These are phyloP conservation scores for Dusona sp. DNA, from an alignment of 2,888 invertebrate genomes.

Conservation along the genomic window DNA sequence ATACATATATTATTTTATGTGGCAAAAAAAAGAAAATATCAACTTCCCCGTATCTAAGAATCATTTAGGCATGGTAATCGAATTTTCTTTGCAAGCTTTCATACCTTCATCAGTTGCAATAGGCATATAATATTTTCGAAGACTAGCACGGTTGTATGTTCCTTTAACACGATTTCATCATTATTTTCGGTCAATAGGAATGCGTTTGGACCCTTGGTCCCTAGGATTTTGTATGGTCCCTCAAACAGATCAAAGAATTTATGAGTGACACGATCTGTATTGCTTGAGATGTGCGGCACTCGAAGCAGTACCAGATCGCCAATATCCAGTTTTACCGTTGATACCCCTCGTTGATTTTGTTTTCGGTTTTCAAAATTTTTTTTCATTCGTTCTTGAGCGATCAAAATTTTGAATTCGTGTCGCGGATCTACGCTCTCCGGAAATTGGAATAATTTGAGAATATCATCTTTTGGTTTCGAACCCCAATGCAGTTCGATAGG, in stretches of 20 bases:
- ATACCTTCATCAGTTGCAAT: background rate
- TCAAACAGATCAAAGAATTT: constrained; percentile 8
- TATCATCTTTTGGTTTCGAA: constrained; percentile 1
- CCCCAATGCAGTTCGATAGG: constrained; percentile 50
- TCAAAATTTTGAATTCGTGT: background rate
- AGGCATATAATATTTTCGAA: background rate
- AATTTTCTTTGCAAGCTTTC: no score
- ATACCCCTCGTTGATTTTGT: background rate
- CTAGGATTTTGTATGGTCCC: constrained; percentile 3
- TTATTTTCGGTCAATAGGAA: background rate
- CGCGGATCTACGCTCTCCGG: background rate
- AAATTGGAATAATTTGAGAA: constrained; percentile 34
- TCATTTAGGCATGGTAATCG: no score
- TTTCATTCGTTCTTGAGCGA: background rate
- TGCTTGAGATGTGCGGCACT: background rate
- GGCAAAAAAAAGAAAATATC: no score
- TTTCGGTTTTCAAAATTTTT: background rate
- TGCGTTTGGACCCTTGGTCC: background rate
- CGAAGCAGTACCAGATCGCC: constrained; percentile 3
- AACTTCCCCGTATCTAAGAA: no score
- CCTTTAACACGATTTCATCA: background rate
- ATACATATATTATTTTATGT: no score
- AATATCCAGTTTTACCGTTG: background rate
- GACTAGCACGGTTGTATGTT: background rate
- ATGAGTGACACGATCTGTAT: constrained; percentile 5